Base-by-base conservation (phyloP, 30 jellyfish, hydroid and myxozoan species). In the Hydractinia echinata region DNA sequence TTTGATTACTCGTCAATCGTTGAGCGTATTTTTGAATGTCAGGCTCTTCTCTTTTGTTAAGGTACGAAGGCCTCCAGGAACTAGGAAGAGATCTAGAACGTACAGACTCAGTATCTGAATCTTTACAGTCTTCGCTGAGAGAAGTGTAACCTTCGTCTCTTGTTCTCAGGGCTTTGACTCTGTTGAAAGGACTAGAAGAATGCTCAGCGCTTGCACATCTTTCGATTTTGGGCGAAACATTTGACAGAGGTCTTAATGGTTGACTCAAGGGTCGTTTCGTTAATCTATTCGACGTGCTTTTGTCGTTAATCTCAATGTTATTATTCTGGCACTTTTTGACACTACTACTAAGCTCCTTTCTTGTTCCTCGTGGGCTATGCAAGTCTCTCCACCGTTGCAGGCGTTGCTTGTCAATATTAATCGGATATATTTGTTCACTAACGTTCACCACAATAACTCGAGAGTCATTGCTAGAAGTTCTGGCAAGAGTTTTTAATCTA, bases 31-130 rank as follows among this genome's bases (percentile, higher is more conserved):
- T 80, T 66, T 10, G 61, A 10, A 61, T 8, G 70, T 80, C 64
- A 11, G 10, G 72, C 44, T 76, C 73, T 8, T 61, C 54, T 48
- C 61, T 64, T 49, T 66, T 68, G 7, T 66, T 80, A 5, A 61
- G 44, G 60, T 54, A 77, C 52, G 51, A 51, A 4, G 87, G 87
- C 6, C 83, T 64, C 87, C 87, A 80, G 18, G 87, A 14, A 66
- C 87, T 80, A 5, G 87, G 87, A 7, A 80, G 83, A 30, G 87
- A 60, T 80, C 66, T 80, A 30, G 87, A 80, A 19, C 87, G 87
- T 5, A 61, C 69, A 58, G 87, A 58, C 10, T 80, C 87, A 5
- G 85, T 54, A 50, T 48, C 72, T 10, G 87, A 61, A 50, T 80
- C 87, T 54, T 80, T 80, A 53, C 84, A 76, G 54, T 76, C 84